phyloP scores from a whole-genome alignment of 2,797 vertebrate species.

The Mus minutoides region DNA sequence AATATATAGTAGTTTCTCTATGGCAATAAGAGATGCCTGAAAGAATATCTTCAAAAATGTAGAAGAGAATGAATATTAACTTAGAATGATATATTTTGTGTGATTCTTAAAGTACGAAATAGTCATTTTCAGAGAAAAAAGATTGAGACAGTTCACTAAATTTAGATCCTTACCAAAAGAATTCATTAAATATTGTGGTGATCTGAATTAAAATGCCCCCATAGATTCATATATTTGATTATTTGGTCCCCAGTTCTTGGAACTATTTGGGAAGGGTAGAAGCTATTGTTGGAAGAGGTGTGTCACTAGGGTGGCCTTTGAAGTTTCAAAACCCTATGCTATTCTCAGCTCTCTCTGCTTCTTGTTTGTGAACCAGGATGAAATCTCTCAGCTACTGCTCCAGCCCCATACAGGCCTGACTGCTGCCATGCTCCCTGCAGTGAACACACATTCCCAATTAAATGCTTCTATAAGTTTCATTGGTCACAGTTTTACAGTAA shows the following conservation, averaged over 20 bases:
- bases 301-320: not conserved
- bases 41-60: conserved; percentile 41
- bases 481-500: not conserved
- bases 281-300: not conserved
- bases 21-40: not conserved
- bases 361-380: not conserved
- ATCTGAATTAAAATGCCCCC: not conserved
- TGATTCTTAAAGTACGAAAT: not conserved
- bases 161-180: not conserved
- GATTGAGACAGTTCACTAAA: conserved; percentile 15
- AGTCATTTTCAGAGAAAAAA: conserved; percentile 37
- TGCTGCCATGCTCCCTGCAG: not conserved
- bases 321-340: not conserved
- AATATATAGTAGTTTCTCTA: not conserved
- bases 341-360: not conserved
- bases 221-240: not conserved
- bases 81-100: conserved; percentile 16
- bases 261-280: not conserved
- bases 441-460: not conserved
- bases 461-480: not conserved
- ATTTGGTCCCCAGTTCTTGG: not conserved
- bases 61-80: conserved; percentile 6
- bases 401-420: not conserved
- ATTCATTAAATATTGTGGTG: not conserved
- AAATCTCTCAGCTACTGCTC: not conserved